Conservation (phyloP, 2,113 vertebrate species). For the Anthoscopus minutus region DNA sequence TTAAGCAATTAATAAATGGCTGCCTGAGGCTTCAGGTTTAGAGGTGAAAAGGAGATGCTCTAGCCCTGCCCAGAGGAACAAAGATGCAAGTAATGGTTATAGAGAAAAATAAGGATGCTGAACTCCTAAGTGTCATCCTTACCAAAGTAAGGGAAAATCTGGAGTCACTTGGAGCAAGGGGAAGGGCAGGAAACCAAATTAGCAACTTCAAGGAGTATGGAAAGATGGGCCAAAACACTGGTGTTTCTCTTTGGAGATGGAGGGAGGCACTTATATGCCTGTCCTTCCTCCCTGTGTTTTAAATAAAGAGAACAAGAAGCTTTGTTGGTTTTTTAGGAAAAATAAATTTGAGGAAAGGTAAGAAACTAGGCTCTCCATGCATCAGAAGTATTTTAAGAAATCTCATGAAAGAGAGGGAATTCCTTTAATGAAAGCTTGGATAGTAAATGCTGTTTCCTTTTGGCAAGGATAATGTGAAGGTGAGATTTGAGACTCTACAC, state of each 20-base stretch:
- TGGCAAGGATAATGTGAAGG: conserved; percentile 15
- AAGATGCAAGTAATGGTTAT: not conserved
- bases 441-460: not conserved
- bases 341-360: not conserved
- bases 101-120: not conserved
- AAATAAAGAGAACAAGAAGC: not conserved
- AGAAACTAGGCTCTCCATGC: not conserved
- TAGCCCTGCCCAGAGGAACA: not conserved
- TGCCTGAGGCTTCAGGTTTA: not conserved
- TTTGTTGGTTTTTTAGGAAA: not conserved
- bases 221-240: not conserved
- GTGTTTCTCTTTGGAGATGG: not conserved
- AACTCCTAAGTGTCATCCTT: not conserved
- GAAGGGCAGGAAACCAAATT: not conserved
- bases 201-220: not conserved
- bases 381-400: not conserved
- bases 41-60: not conserved
- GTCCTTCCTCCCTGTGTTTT: not conserved
- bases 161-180: not conserved
- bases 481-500: not conserved
- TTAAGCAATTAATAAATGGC: not conserved
- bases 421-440: not conserved
- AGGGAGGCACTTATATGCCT: not conserved
- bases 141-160: not conserved
- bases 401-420: not conserved